phyloP scores from a whole-genome alignment of 1,140 invertebrate genomes.

The Myzus persicae region DNA sequence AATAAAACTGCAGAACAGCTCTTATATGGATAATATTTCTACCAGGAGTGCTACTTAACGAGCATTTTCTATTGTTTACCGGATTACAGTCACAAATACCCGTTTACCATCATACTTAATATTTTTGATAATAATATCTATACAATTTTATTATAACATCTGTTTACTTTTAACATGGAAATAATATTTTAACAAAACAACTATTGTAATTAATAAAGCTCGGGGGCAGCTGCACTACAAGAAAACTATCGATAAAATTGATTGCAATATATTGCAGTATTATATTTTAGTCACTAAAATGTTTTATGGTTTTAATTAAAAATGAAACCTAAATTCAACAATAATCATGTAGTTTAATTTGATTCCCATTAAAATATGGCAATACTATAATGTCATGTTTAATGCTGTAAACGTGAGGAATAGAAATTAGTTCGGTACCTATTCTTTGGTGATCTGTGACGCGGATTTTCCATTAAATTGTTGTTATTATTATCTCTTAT shows the following conservation, averaged over 20 bases:
- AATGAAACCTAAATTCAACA: too few relatives aligned
- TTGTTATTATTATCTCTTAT: not conserved
- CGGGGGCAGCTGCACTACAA: not conserved
- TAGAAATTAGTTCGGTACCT: not conserved
- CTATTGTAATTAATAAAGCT: not conserved
- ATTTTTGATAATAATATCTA: not conserved
- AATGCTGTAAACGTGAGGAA: too few relatives aligned
- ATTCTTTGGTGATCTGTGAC: not conserved
- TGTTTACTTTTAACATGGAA: not conserved
- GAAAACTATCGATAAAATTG: not conserved
- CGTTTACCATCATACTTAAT: slow-evolving; percentile 3
- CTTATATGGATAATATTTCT: not conserved
- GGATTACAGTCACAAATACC: slow-evolving; percentile 36
- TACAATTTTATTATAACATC: not conserved
- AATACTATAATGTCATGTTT: not conserved
- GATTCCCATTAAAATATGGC: not conserved
- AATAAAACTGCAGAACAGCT: not conserved
- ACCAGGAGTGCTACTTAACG: not conserved
- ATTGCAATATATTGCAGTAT: too few relatives aligned
- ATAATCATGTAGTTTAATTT: not conserved
- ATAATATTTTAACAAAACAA: slow-evolving; percentile 19
- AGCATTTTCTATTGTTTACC: slow-evolving; percentile 25
- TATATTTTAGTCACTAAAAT: too few relatives aligned
- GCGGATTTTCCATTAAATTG: not conserved
- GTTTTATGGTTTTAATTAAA: too few relatives aligned